Evolutionary conservation across 1,140 invertebrate genomes (phyloP).

Genomic region (Zophobas atratus): DNA sequence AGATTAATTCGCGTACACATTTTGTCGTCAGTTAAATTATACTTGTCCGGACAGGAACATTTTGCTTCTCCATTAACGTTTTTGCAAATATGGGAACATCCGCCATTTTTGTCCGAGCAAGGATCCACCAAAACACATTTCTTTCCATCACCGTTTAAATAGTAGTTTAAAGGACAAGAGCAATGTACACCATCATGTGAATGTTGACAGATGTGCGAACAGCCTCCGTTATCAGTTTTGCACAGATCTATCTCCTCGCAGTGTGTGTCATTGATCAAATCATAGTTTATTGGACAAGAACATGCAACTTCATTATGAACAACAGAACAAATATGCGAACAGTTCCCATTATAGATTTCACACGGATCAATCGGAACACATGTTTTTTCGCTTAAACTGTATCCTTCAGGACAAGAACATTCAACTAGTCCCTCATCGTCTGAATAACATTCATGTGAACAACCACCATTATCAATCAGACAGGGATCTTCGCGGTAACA

Average conservation of each 20-base stretch:
- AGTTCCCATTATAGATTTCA: constrained; percentile 74
- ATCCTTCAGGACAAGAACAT: constrained; percentile 76
- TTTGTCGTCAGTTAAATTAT: constrained; percentile 64
- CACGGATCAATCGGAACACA: constrained; percentile 72
- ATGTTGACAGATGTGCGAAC: constrained; percentile 74
- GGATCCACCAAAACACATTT: constrained; percentile 76
- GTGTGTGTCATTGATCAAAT: constrained; percentile 64
- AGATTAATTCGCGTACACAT: constrained; percentile 60
- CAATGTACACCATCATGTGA: constrained; percentile 68
- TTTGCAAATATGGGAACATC: constrained; percentile 78
- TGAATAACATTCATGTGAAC: constrained; percentile 73
- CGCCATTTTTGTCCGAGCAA: constrained; percentile 77
- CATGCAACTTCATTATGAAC: constrained; percentile 48
- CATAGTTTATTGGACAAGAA: constrained; percentile 55
- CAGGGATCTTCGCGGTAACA: constrained; percentile 75
- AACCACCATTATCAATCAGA: constrained; percentile 74
- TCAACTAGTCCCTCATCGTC: constrained; percentile 70
- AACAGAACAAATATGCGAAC: constrained; percentile 60
- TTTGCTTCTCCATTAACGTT: constrained; percentile 61
- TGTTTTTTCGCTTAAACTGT: constrained; percentile 67
- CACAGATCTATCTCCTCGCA: constrained; percentile 63
- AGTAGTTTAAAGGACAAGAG: constrained; percentile 72
- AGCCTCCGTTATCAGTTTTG: constrained; percentile 74
- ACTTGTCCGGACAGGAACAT: constrained; percentile 70
- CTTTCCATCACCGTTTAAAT: constrained; percentile 66